Conservation (phyloP, 2,888 invertebrate species). For the Leptinotarsa rubiginosa region DNA sequence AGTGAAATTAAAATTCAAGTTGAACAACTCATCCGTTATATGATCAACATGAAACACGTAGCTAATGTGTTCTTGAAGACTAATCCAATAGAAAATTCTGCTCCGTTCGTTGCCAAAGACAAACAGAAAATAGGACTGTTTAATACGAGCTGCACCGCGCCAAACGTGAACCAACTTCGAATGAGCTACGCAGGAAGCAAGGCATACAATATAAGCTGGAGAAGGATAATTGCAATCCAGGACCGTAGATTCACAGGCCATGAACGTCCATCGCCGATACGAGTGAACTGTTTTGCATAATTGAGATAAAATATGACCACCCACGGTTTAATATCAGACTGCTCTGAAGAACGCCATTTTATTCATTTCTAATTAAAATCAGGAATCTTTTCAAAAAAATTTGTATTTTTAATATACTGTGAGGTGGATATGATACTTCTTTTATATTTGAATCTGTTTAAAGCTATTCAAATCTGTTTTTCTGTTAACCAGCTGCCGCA, state of each 20-base stretch:
- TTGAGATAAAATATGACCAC: conserved; percentile 50
- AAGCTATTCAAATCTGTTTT: no score
- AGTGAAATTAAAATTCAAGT: not conserved
- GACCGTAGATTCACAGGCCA: conserved; percentile 21
- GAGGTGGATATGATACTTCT: no score
- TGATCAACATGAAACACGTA: conserved; percentile 1
- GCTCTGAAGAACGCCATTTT: conserved; percentile 27
- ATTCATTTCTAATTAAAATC: conserved; percentile 39
- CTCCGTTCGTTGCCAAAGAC: conserved; percentile 14
- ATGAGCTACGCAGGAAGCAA: conserved; percentile 24
- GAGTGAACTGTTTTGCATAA: conserved; percentile 50
- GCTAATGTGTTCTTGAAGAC: conserved; percentile 19
- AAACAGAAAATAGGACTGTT: conserved; percentile 26
- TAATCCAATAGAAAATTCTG: conserved; percentile 19
- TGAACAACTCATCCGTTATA: not conserved
- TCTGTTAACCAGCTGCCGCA: no score
- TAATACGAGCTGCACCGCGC: conserved; percentile 9
- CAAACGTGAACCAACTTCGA: conserved; percentile 25
- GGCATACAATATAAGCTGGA: conserved; percentile 16
- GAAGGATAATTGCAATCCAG: conserved; percentile 25
- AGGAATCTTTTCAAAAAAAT: no score
- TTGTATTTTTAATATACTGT: no score
- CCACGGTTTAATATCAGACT: conserved; percentile 39
- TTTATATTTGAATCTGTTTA: no score
- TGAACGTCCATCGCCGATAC: conserved; percentile 23